A percentile compares a stretch with the other conserved stretches of the same genome.
Conservation (phyloP, 2,113 vertebrate genomes). For the Lamprotornis superbus region DNA sequence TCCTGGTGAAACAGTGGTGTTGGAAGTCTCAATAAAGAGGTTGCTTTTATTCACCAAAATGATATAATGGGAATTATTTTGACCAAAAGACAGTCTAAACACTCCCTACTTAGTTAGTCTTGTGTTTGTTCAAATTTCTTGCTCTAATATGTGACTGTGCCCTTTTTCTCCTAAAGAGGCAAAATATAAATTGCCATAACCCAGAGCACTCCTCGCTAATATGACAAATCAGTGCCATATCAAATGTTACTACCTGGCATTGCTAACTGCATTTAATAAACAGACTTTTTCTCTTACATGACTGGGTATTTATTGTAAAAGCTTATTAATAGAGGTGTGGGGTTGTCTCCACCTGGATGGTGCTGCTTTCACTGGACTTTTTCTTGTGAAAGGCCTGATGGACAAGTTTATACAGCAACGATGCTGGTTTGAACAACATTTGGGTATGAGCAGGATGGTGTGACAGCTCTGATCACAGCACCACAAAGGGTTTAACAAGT, state of each 20-base stretch:
- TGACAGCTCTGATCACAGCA: neutral
- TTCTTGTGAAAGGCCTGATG: neutral
- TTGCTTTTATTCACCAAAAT: neutral
- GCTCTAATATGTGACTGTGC: neutral
- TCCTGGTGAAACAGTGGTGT: neutral
- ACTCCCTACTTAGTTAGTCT: neutral
- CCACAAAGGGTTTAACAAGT: neutral
- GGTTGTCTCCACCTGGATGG: neutral
- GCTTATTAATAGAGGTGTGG: neutral
- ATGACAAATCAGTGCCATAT: neutral
- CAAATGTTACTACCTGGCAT: neutral
- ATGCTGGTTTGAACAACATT: accelerated
- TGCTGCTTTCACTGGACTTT: neutral
- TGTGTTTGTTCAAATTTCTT: neutral
- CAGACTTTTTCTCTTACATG: neutral
- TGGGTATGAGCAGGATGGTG: accelerated
- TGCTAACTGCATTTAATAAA: slow-evolving; percentile 36
- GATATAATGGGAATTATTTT: neutral
- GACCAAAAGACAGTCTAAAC: neutral
- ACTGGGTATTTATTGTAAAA: neutral
- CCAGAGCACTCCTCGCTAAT: neutral
- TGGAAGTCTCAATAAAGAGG: neutral
- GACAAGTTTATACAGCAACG: accelerated
- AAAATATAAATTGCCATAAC: neutral
- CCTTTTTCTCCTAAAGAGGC: neutral